Base-by-base conservation (phyloP, 2,888 invertebrate species). In the Agrochola lota region DNA sequence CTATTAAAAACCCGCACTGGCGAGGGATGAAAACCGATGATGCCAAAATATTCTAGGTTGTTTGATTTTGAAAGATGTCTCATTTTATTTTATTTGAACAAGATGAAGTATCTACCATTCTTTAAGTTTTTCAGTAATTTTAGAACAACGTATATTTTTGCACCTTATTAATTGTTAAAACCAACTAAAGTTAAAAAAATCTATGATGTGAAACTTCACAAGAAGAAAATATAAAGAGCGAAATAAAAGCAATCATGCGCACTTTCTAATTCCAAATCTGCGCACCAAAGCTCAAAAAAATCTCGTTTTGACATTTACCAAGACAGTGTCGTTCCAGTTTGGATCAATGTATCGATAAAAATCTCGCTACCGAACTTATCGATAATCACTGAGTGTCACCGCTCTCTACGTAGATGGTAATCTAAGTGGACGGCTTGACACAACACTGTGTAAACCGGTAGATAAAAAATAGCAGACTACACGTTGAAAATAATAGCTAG, bases 361-460 rank as follows among this genome's bases (percentile, higher is more conserved):
- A 93, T 93, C 92, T 87, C 81, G 86, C 86, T 85, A 87, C 86
- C 81, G 88, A 81, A 89, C 89, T 90, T 94, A 94, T 94, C 94
- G 93, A 94, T 91, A 92, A 92, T 92, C 91, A 89, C 84, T 73
- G 74, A 78, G 89, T 91, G 93, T 92, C 94, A 93, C 94, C 92
- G 88, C 94, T 93, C 94, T 94, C 93, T 91, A 91, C 90, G 88
- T 87, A 91, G 93, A 93, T 93, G 88, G 81, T 83, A 85, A 93
- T 93, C 93, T 90, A 84, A 88, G 88, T 87, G 85, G 83, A 88
- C 82, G 85, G 85, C 83, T 82, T 85, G 89, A 88, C 88, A 89
- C 88, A 87, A 88, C 90, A 90, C 86, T 87, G 89, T 89, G 88
- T 88, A 87, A 88, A 89, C 87, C 87, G 89, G 88, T 89, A 84